Evolutionary conservation across 2,797 vertebrate genomes (phyloP).

Genomic region (Thaleichthys pacificus): DNA sequence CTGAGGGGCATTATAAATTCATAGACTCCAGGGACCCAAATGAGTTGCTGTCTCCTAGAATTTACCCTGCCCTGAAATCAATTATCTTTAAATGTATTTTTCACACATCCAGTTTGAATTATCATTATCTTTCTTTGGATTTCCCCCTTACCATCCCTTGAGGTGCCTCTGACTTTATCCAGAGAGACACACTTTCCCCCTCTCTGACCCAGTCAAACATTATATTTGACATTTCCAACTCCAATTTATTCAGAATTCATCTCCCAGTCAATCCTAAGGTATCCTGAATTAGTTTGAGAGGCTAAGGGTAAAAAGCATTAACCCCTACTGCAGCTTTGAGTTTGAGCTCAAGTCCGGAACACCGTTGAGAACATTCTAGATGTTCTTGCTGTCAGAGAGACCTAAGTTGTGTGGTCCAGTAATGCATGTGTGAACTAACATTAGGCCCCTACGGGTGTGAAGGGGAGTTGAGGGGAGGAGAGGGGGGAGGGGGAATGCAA

Average conservation of each 20-base stretch:
- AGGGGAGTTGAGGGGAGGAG: conserved; percentile 42
- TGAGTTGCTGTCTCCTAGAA: conserved; percentile 62
- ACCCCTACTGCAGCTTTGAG: neutral
- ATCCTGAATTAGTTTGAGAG: too few relatives aligned
- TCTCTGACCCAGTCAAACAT: conserved; percentile 48
- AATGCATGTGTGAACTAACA: conserved; percentile 37
- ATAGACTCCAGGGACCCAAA: conserved; percentile 60
- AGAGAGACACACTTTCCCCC: conserved; percentile 44
- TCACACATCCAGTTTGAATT: conserved; percentile 52
- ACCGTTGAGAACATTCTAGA: too few relatives aligned
- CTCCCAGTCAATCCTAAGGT: neutral
- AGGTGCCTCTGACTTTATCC: conserved; percentile 39
- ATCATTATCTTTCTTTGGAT: conserved; percentile 26
- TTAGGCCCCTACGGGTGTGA: conserved; percentile 54
- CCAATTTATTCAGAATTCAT: conserved; percentile 28
- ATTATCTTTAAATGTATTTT: conserved; percentile 62
- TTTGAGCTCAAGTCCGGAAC: too few relatives aligned
- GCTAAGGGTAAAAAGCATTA: neutral
- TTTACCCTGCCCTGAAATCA: conserved; percentile 62
- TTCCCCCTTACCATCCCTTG: neutral
- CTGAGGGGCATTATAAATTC: conserved; percentile 66
- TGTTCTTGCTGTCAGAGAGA: too few relatives aligned
- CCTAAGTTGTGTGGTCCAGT: neutral
- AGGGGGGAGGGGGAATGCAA: conserved; percentile 22
- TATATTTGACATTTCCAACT: conserved; percentile 50